Evolutionary conservation across 2,888 invertebrate species (phyloP).

Genomic region (Aleiodes alternator): DNA sequence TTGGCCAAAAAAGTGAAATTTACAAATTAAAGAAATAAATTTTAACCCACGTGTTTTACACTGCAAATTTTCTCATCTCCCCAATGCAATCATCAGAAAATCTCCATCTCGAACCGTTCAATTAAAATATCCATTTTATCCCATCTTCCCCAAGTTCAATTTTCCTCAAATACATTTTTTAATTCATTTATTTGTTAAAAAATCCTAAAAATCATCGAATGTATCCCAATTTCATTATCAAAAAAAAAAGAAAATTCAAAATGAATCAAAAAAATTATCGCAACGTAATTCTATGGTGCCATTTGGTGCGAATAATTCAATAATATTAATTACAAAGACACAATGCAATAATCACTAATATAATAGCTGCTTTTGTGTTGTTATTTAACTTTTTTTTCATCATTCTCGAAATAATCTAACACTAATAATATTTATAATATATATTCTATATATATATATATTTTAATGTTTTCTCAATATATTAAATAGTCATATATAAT

Average conservation of each 20-base stretch:
- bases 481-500: conserved; percentile 67
- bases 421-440: conserved; percentile 63
- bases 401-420: conserved; percentile 62
- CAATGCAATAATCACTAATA: conserved; percentile 62
- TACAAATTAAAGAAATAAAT: no score
- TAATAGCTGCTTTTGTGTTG: conserved; percentile 63
- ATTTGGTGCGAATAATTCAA: conserved; percentile 46
- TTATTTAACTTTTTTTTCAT: conserved; percentile 44
- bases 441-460: conserved; percentile 61
- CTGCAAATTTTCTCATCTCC: no score
- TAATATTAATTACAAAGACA: conserved; percentile 49
- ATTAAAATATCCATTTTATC: no score
- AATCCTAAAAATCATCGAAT: no score
- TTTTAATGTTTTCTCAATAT: conserved; percentile 58
- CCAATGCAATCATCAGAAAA: no score
- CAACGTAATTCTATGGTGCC: conserved; percentile 43
- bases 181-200: no score
- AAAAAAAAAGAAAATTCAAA: neutral
- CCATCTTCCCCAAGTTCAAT: no score
- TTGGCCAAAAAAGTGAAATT: no score
- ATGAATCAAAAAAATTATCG: conserved; percentile 19
- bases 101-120: no score
- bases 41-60: no score
- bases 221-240: no score
- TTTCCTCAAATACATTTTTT: no score